Evolutionary conservation across 1,140 invertebrate species (phyloP).

Genomic region (Chymomyza costata): DNA sequence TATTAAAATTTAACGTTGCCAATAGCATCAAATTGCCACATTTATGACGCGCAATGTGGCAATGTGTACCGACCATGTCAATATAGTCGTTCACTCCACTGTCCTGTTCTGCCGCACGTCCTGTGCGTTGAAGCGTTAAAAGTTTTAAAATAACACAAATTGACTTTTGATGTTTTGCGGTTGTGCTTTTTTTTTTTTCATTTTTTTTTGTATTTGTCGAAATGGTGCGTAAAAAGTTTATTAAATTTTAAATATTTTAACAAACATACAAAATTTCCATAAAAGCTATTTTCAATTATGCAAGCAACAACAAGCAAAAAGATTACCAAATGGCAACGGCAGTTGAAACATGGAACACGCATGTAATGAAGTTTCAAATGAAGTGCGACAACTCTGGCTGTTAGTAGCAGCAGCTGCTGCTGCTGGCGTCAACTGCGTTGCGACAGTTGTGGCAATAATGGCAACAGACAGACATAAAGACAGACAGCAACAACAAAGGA

Average conservation of each 20-base stretch:
- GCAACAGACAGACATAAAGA: not conserved
- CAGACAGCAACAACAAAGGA: constrained; percentile 1
- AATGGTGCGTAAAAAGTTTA: constrained; percentile 70
- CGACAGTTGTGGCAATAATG: constrained; percentile 66
- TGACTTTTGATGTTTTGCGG: constrained; percentile 70
- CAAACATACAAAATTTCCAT: constrained; percentile 46
- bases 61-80: too few relatives aligned
- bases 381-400: constrained; percentile 55
- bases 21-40: constrained; percentile 69
- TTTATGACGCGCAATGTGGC: constrained; percentile 58
- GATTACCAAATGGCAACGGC: constrained; percentile 44
- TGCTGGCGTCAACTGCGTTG: constrained; percentile 42
- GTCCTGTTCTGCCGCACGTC: too few relatives aligned
- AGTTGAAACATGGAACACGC: constrained; percentile 31
- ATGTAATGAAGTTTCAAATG: constrained; percentile 69
- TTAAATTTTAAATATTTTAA: constrained; percentile 59
- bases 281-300: constrained; percentile 71
- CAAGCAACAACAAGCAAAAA: constrained; percentile 20
- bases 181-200: constrained; percentile 63
- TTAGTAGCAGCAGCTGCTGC: constrained; percentile 13
- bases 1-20: constrained; percentile 69
- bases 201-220: constrained; percentile 18
- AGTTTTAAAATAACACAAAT: constrained; percentile 68
- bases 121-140: constrained; percentile 43
- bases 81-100: too few relatives aligned